A percentile compares a stretch with the other conserved stretches of the same genome.
phyloP scores from a whole-genome alignment of 2,113 vertebrate genomes.

The Proteles cristata region DNA sequence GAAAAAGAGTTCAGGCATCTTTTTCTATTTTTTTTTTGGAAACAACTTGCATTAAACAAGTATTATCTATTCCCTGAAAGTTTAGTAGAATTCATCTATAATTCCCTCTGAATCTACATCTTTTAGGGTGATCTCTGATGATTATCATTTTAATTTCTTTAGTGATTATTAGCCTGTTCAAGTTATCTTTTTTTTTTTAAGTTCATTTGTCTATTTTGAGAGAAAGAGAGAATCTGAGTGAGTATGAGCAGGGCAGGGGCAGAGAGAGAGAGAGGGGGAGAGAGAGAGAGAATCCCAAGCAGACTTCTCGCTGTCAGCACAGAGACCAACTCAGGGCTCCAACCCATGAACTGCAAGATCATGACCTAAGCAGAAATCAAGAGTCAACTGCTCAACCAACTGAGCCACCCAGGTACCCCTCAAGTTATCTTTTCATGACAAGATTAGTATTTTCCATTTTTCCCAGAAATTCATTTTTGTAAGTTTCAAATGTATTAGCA shows the following conservation, averaged over 20 bases:
- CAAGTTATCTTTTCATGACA: neutral
- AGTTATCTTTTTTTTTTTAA: neutral
- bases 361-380: no score
- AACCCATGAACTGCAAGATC: no score
- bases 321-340: no score
- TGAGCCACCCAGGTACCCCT: neutral
- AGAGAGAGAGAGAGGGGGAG: no score
- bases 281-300: no score
- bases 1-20: neutral
- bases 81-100: neutral
- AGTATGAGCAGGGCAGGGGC: no score
- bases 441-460: constrained; percentile 12
- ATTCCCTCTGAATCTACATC: neutral
- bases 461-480: neutral
- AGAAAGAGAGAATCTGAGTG: no score
- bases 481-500: constrained; percentile 5
- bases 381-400: no score
- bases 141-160: neutral
- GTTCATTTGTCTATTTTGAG: no score
- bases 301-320: no score
- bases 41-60: neutral
- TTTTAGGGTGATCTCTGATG: neutral
- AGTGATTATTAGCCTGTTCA: neutral
- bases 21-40: neutral
- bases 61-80: neutral